Conservation (phyloP, 2,888 invertebrate genomes). For the Gari tellinella region DNA sequence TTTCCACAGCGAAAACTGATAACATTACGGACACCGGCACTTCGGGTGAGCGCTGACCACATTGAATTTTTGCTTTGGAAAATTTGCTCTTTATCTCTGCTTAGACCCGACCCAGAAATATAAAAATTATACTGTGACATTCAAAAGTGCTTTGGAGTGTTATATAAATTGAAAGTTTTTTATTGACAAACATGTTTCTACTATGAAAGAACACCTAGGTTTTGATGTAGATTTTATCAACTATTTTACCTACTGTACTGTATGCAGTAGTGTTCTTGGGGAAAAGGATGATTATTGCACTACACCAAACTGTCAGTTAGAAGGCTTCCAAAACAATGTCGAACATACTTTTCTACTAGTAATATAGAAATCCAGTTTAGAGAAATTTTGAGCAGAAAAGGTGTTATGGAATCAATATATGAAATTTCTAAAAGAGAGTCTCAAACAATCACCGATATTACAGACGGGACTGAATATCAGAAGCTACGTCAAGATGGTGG, state of each 20-base stretch:
- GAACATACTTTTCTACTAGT: constrained; percentile 22
- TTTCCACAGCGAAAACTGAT: too few relatives aligned
- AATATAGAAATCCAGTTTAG: constrained; percentile 25
- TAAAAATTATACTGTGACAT: too few relatives aligned
- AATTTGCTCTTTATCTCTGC: too few relatives aligned
- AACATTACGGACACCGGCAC: too few relatives aligned
- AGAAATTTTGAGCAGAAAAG: constrained; percentile 24
- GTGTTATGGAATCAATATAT: constrained; percentile 18
- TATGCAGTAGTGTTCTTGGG: constrained; percentile 17
- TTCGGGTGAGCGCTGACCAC: too few relatives aligned
- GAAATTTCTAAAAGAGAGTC: constrained; percentile 2
- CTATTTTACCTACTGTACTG: constrained; percentile 14
- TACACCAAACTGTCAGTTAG: constrained; percentile 31
- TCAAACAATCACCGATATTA: constrained; percentile 21
- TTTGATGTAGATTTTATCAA: constrained; percentile 18
- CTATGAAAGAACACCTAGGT: constrained; percentile 22
- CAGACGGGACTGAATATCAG: constrained; percentile 31
- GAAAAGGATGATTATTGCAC: constrained; percentile 12
- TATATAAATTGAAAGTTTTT: too few relatives aligned
- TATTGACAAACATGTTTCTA: too few relatives aligned
- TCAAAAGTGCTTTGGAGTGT: too few relatives aligned
- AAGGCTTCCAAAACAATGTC: background rate
- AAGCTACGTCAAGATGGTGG: constrained; percentile 27
- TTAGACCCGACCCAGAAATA: too few relatives aligned
- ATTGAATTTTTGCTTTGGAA: too few relatives aligned